A percentile compares a stretch with the other conserved stretches of the same genome.
Evolutionary conservation across 2,888 invertebrate genomes (phyloP).

Genomic region (Urechis unicinctus): DNA sequence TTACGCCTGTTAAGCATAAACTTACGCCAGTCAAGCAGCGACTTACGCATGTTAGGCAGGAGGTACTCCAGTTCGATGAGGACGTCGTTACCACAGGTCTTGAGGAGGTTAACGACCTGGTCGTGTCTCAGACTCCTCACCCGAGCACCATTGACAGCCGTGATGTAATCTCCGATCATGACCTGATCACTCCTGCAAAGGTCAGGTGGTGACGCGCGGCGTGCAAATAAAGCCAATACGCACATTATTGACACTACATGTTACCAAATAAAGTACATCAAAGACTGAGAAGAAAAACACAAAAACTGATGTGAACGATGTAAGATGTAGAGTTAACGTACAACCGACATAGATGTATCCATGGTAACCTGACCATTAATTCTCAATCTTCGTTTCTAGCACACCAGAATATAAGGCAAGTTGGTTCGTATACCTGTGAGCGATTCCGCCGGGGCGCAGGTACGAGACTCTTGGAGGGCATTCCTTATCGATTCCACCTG

Average conservation of each 20-base stretch:
- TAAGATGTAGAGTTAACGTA: no score
- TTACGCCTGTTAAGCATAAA: no score
- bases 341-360: no score
- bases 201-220: background rate
- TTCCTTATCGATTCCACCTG: slow-evolving; percentile 65
- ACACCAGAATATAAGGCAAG: background rate
- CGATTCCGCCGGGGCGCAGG: slow-evolving; percentile 65
- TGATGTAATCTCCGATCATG: slow-evolving; percentile 71
- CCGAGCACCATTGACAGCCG: slow-evolving; percentile 75
- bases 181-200: slow-evolving; percentile 63
- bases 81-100: slow-evolving; percentile 68
- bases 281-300: background rate
- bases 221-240: no score
- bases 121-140: slow-evolving; percentile 70
- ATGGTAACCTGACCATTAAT: no score
- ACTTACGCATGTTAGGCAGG: slow-evolving; percentile 72
- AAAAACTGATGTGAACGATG: no score
- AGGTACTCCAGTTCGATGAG: slow-evolving; percentile 79
- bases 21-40: no score
- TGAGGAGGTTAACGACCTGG: slow-evolving; percentile 68
- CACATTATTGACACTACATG: no score
- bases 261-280: no score
- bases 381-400: no score
- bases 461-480: slow-evolving; percentile 64
- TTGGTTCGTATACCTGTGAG: slow-evolving; percentile 53